A percentile compares a stretch with the other conserved stretches of the same genome.
Conservation (phyloP, 2,113 vertebrate species). For the Colaptes auratus region DNA sequence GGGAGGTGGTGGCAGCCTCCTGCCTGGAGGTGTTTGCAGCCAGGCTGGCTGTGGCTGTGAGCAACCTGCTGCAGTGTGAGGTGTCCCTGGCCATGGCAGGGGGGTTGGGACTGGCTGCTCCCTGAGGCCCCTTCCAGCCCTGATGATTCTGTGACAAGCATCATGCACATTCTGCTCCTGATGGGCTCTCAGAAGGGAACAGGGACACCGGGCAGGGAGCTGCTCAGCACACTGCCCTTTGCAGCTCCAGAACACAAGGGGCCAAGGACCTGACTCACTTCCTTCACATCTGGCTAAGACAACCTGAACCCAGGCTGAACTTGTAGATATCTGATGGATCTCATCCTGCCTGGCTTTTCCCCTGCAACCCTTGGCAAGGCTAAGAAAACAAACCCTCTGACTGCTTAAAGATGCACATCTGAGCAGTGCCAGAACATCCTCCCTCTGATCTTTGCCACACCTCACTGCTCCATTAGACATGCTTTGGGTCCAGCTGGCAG, state of each 20-base stretch:
- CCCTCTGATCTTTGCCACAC: neutral
- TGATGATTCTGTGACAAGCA: neutral
- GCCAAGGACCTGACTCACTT: neutral
- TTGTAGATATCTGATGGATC: neutral
- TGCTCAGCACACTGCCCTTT: neutral
- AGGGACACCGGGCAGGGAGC: neutral
- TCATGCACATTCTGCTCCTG: slow-evolving; percentile 67
- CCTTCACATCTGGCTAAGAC: slow-evolving; percentile 30
- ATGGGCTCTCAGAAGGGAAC: neutral
- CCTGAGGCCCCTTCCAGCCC: no score
- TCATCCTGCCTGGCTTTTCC: neutral
- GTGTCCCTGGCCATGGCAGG: no score
- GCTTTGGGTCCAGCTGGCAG: neutral
- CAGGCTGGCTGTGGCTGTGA: no score
- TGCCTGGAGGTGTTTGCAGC: no score
- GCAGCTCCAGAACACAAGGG: neutral
- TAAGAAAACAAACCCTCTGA: neutral
- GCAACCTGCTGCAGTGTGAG: no score
- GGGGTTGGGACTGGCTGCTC: no score
- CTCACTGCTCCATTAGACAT: neutral
- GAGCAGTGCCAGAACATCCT: neutral
- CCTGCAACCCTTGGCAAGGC: neutral
- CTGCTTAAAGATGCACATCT: neutral
- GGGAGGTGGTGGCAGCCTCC: no score
- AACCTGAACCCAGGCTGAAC: neutral